Evolutionary conservation across 2,888 invertebrate genomes (phyloP).

Genomic region (Meganola albula): DNA sequence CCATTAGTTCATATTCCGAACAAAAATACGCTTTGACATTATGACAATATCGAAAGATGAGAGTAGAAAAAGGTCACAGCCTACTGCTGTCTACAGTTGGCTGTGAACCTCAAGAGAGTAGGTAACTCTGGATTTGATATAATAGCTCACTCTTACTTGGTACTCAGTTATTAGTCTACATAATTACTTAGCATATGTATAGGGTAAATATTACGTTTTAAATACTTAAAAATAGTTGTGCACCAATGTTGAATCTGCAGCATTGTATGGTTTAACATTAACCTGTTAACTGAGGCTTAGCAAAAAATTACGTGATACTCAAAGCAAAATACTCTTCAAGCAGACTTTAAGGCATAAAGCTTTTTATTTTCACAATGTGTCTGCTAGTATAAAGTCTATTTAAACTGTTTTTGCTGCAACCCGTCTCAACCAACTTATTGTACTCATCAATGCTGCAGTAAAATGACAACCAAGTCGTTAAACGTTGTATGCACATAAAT

Average conservation of each 20-base stretch:
- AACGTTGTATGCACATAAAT: slow-evolving; percentile 48
- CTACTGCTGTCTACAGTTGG: no score
- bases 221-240: no score
- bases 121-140: no score
- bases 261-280: slow-evolving; percentile 18
- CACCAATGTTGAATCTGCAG: slow-evolving; percentile 8
- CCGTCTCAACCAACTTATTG: slow-evolving; percentile 41
- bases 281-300: slow-evolving; percentile 22
- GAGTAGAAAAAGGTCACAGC: no score
- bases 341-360: slow-evolving; percentile 18
- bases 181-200: no score
- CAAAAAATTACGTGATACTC: slow-evolving; percentile 24
- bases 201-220: no score
- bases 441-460: slow-evolving; percentile 47
- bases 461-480: slow-evolving; percentile 52
- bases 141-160: no score
- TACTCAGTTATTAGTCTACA: no score
- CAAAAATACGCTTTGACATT: no score
- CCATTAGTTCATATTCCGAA: no score
- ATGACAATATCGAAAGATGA: no score
- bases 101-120: no score
- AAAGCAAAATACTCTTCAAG: slow-evolving; percentile 19
- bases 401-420: slow-evolving; percentile 46
- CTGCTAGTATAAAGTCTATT: slow-evolving; percentile 36
- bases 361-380: slow-evolving; percentile 31